Conservation (phyloP, 2,113 vertebrate genomes). For the Apaloderma vittatum region DNA sequence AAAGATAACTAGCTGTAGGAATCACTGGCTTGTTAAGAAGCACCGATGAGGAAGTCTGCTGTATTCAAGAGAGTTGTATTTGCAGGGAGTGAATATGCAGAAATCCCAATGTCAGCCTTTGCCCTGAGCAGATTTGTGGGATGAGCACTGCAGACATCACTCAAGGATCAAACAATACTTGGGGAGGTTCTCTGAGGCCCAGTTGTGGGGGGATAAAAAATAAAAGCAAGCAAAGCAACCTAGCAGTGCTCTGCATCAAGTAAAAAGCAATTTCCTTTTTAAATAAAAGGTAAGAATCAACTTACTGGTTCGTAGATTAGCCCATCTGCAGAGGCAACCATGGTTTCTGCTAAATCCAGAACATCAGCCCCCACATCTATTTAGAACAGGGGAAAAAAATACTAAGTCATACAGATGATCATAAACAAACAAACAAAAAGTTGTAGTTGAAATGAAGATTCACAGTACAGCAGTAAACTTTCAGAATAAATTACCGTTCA, state of each 20-base stretch:
- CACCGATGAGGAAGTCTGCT: not conserved
- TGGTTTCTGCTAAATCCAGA: slow-evolving; percentile 95
- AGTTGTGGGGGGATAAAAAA: not conserved
- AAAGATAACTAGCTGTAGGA: not conserved
- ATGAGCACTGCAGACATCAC: not conserved
- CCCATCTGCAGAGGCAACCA: slow-evolving; percentile 93
- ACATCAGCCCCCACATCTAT: slow-evolving; percentile 96
- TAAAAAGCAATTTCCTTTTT: not conserved
- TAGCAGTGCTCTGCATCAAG: accelerated
- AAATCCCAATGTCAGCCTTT: not conserved
- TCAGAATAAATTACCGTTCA: not conserved
- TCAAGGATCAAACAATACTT: not conserved
- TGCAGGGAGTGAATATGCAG: not conserved
- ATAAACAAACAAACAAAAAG: not conserved
- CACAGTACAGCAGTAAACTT: not conserved
- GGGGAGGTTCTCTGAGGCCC: not conserved
- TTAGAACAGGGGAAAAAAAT: slow-evolving; percentile 33
- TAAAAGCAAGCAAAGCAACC: not conserved
- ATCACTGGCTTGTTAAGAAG: not conserved
- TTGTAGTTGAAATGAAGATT: not conserved
- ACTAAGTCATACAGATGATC: not conserved
- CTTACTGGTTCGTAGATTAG: slow-evolving; percentile 95
- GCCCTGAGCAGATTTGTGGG: not conserved
- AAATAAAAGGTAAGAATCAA: slow-evolving; percentile 32
- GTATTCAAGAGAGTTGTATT: not conserved